Evolutionary conservation across 2,797 vertebrate genomes (phyloP).

Genomic region (Nyctalus aviator): DNA sequence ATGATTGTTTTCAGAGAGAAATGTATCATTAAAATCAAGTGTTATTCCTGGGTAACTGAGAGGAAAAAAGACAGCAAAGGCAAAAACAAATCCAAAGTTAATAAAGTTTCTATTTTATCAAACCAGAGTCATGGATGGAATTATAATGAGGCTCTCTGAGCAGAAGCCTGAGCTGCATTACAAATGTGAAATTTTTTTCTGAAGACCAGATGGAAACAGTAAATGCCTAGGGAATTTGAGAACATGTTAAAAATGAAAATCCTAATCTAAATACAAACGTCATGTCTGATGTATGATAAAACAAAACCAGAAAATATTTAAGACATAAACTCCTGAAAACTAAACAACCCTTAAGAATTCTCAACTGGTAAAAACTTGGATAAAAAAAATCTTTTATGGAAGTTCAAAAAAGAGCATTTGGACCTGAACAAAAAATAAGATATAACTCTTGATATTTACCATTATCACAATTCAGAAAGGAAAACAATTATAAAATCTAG

Average conservation of each 20-base stretch:
- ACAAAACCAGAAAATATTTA: constrained; percentile 73
- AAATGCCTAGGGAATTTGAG: constrained; percentile 69
- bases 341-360: constrained; percentile 51
- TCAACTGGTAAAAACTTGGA: constrained; percentile 43
- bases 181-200: constrained; percentile 69
- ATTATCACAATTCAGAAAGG: constrained; percentile 30
- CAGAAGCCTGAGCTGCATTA: constrained; percentile 55
- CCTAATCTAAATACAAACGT: constrained; percentile 45
- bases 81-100: constrained; percentile 51
- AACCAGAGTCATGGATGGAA: constrained; percentile 51
- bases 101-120: constrained; percentile 53
- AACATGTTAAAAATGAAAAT: constrained; percentile 72
- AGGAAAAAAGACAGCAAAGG: background rate
- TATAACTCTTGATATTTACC: background rate
- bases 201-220: constrained; percentile 75
- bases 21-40: background rate
- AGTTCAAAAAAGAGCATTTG: constrained; percentile 16
- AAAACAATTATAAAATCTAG: background rate
- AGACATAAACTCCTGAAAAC: constrained; percentile 60
- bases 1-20: background rate
- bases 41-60: constrained; percentile 36
- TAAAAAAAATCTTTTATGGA: constrained; percentile 1
- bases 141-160: constrained; percentile 45
- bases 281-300: constrained; percentile 46
- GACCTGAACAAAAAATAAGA: background rate